Conservation (phyloP, 1,140 invertebrate genomes). For the Listronotus bonariensis region DNA sequence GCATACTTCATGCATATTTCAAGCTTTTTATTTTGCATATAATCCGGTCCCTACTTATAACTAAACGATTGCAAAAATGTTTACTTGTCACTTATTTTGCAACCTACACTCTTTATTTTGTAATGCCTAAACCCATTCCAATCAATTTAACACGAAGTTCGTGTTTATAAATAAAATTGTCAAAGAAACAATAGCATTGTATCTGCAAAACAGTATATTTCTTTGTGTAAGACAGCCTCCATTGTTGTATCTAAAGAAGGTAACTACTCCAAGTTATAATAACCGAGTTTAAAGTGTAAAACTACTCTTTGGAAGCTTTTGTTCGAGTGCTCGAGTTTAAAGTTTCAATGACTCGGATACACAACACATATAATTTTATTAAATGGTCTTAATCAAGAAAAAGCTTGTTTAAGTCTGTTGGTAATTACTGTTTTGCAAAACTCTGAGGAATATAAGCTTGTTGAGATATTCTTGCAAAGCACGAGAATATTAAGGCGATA, state of each 20-base stretch:
- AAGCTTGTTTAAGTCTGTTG: constrained; percentile 6
- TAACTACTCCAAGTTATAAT: constrained; percentile 5
- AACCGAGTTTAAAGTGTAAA: constrained; percentile 1
- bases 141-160: too few species aligned
- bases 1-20: too few species aligned
- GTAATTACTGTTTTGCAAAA: constrained; percentile 8
- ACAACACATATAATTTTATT: constrained; percentile 2
- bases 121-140: too few species aligned
- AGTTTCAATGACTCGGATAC: constrained; percentile 7
- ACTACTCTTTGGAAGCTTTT: constrained; percentile 2
- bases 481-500: background rate
- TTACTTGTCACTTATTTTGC: too few species aligned
- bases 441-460: constrained; percentile 3
- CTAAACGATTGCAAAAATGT: too few species aligned
- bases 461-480: background rate
- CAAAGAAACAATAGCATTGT: too few species aligned
- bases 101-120: too few species aligned
- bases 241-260: background rate
- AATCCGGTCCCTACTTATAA: too few species aligned
- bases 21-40: too few species aligned
- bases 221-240: background rate
- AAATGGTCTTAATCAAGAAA: constrained; percentile 12
- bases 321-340: constrained; percentile 2
- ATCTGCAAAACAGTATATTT: too few species aligned
- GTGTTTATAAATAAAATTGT: too few species aligned